Percentiles rank a stretch among this genome's conserved stretches.
Conservation (phyloP, 2,888 invertebrate species). For the Schrankia costaestrigalis region DNA sequence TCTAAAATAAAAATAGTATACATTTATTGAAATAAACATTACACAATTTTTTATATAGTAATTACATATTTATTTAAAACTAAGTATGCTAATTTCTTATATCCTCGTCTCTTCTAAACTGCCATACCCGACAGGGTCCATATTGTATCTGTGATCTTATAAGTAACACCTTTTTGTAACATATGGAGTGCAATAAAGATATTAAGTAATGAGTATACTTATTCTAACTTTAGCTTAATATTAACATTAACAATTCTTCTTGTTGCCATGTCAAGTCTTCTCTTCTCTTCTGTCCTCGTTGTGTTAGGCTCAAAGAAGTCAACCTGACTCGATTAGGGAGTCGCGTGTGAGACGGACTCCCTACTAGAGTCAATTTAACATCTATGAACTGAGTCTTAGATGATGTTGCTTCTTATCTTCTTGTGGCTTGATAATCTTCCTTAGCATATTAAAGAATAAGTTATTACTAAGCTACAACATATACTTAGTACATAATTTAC, state of each 20-base stretch:
- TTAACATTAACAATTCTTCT: conserved; percentile 1
- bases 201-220: too few relatives aligned
- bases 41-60: too few relatives aligned
- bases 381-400: conserved; percentile 82
- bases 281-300: conserved; percentile 36
- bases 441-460: conserved; percentile 3
- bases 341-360: conserved; percentile 95
- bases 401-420: conserved; percentile 35
- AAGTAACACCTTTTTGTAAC: too few relatives aligned
- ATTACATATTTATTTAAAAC: too few relatives aligned
- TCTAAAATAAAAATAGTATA: too few relatives aligned
- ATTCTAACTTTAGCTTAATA: too few relatives aligned
- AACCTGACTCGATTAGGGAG: conserved; percentile 99
- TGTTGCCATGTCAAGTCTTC: conserved; percentile 16
- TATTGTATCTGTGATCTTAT: too few relatives aligned
- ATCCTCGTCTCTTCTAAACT: too few relatives aligned
- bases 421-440: conserved; percentile 26
- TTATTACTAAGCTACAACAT: neutral
- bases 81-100: too few relatives aligned
- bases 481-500: neutral
- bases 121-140: too few relatives aligned
- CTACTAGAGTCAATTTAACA: conserved; percentile 99
- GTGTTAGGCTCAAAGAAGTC: conserved; percentile 91
- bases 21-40: too few relatives aligned
- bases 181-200: too few relatives aligned